A percentile compares a stretch with the other conserved stretches of the same genome.
phyloP scores from a whole-genome alignment of 2,888 invertebrate species.

The Lobophora halterata region DNA sequence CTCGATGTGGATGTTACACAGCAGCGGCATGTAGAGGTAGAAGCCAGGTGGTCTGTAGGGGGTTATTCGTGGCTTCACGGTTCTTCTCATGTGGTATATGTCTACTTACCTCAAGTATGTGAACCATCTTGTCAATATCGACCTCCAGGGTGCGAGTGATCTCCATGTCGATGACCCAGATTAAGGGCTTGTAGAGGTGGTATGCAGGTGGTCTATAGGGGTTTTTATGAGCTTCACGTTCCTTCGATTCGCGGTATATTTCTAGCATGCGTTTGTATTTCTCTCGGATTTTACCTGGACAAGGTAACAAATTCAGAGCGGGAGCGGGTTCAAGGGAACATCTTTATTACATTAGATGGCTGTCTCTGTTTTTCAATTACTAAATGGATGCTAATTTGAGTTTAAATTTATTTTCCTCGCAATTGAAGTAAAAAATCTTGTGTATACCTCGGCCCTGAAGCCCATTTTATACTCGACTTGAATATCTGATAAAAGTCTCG shows the following conservation, averaged over 20 bases:
- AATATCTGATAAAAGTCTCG: too few species aligned
- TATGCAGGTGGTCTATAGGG: slow-evolving; percentile 8
- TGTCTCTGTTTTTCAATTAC: too few species aligned
- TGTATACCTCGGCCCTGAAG: too few species aligned
- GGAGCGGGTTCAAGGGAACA: slow-evolving; percentile 21
- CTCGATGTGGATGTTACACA: slow-evolving; percentile 34
- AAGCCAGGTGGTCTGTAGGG: slow-evolving; percentile 9
- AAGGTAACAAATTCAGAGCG: too few species aligned
- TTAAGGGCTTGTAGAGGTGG: background rate
- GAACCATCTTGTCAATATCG: slow-evolving; percentile 35
- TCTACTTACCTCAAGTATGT: slow-evolving; percentile 18
- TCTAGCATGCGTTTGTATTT: slow-evolving; percentile 43
- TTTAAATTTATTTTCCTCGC: too few species aligned
- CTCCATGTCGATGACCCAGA: slow-evolving; percentile 34
- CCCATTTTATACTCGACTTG: too few species aligned
- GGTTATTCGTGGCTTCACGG: background rate
- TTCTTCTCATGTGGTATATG: too few species aligned
- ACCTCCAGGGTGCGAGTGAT: slow-evolving; percentile 29
- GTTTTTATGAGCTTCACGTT: slow-evolving; percentile 17
- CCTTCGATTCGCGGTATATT: slow-evolving; percentile 31
- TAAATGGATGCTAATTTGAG: background rate
- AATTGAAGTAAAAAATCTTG: too few species aligned
- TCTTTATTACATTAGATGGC: slow-evolving; percentile 43
- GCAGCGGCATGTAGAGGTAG: slow-evolving; percentile 1
- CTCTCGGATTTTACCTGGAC: slow-evolving; percentile 41